Conservation (phyloP, 2,113 vertebrate species). For the Chaetura pelagica region DNA sequence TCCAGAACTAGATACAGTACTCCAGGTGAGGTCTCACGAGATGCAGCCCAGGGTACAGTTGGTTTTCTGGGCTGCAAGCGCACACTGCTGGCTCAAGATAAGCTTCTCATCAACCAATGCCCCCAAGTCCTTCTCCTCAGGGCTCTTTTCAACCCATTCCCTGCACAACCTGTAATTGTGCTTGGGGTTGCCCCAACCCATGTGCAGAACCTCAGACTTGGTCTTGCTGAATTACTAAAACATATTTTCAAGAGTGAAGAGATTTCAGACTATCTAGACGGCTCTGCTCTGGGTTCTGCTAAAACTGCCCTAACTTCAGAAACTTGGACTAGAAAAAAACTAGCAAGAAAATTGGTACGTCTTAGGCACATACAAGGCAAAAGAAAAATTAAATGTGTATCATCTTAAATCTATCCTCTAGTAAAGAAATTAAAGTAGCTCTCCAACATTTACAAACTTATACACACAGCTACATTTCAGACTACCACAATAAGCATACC, state of each 20-base stretch:
- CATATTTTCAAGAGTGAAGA: neutral
- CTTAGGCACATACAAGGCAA: neutral
- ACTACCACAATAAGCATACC: neutral
- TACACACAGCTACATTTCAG: rapidly evolving
- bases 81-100: no score
- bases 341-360: neutral
- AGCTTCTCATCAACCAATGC: no score
- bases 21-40: no score
- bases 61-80: no score
- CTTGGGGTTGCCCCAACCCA: no score
- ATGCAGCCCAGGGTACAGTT: no score
- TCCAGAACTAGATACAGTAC: no score
- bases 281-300: neutral
- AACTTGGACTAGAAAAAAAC: neutral
- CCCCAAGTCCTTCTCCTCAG: no score
- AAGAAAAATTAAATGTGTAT: neutral
- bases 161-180: no score
- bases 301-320: neutral
- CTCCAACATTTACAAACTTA: neutral
- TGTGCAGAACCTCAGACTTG: no score
- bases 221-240: neutral
- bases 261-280: neutral
- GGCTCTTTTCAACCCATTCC: no score
- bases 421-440: neutral
- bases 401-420: neutral